Percentiles rank a stretch among this genome's conserved stretches.
Evolutionary conservation across 1,140 invertebrate genomes (phyloP).

Genomic region (Tetramorium simillimum): DNA sequence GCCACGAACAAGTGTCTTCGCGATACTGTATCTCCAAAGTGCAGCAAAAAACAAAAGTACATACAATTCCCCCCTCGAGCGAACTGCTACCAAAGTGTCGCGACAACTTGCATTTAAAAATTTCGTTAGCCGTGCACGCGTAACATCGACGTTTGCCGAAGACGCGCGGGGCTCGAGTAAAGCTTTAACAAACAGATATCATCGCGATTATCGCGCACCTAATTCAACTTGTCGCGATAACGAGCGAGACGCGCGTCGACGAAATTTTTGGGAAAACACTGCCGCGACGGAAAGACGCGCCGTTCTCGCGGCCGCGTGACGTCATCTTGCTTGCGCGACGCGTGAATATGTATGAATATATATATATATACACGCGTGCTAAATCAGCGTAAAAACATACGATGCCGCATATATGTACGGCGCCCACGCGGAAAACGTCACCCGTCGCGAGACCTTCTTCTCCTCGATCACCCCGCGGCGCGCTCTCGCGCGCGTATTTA

Average conservation of each 20-base stretch:
- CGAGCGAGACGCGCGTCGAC: not conserved
- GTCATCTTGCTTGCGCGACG: slow-evolving; percentile 42
- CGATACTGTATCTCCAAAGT: not conserved
- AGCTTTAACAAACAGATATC: not conserved
- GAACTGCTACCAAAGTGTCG: not conserved
- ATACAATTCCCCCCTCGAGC: not conserved
- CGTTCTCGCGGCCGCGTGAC: slow-evolving; percentile 59
- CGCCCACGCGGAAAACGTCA: slow-evolving; percentile 62
- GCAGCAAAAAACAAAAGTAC: not conserved
- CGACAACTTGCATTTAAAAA: not conserved
- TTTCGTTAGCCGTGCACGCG: not conserved
- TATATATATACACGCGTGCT: too few species aligned
- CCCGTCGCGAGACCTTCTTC: slow-evolving; percentile 48
- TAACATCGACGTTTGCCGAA: not conserved
- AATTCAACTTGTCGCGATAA: not conserved
- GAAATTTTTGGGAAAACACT: not conserved
- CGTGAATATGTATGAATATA: too few species aligned
- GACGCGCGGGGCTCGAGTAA: not conserved
- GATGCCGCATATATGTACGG: not conserved
- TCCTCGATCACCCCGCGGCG: slow-evolving; percentile 1
- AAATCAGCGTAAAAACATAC: too few species aligned
- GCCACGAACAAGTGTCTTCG: not conserved
- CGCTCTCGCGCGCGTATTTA: slow-evolving; percentile 41
- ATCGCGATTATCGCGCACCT: not conserved
- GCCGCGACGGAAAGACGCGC: slow-evolving; percentile 20